Evolutionary conservation across 2,113 vertebrate genomes (phyloP), one percentile per base, ranked within the genome.

Genomic region (Ciconia boyciana): DNA sequence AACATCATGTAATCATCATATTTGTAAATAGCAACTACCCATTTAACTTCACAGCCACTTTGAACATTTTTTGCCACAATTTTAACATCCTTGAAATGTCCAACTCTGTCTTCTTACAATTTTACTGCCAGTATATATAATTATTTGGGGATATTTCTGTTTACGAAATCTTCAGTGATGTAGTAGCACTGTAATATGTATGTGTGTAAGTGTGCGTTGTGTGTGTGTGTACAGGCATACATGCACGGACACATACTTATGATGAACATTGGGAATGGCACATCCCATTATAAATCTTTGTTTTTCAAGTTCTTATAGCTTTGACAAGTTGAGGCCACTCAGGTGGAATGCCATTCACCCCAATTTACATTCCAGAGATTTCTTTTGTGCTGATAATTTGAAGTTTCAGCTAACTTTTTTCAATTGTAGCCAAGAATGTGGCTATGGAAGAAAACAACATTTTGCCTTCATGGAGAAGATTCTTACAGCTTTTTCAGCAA

Each of bases 21-120:
- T 81, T 95, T 96, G 95, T 92, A 96, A 95, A 96, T 93, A 95
- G 96, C 76, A 96, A 57, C 83, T 92, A 89, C 77, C 72, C 88
- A 52, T 83, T 93, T 86, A 87, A 90, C 60, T 90, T 90, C 83
- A 70, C 60, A 79, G 24, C 52, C 58, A 49, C 62, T 90, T 61
- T 22, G 70, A 93, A 85, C 41, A 36, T 54, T 83, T 86, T 83
- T 74, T 83, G 28, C 54, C 55, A 32, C 46, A 48, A 25, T 93
- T 92, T 90, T 74, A 83, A 74, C 51, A 80, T 60, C 62, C 58
- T 85, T 78, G 46, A 95, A 86, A 96, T 74, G 78, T 68, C 90
- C 71, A 69, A 2, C 70, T 83, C 58, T 58, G 28, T 43, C 51
- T 75, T 75, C 51, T 66, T 65, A 55, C 7, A 76, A 4, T 85